phyloP scores from a whole-genome alignment of 2,797 vertebrate genomes.

The Discoglossus pictus region DNA sequence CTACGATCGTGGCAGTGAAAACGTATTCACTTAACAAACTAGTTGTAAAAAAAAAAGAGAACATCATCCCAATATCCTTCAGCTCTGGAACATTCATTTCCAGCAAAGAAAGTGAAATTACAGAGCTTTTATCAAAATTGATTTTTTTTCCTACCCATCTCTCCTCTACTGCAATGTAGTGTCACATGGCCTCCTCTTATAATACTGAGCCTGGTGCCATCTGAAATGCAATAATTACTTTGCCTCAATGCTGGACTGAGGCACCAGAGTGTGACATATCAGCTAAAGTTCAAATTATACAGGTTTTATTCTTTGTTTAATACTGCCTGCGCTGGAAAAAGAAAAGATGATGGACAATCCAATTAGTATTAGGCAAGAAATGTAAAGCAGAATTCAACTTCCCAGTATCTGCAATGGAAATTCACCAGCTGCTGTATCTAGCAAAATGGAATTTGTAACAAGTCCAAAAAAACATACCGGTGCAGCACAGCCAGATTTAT shows the following conservation, averaged over 20 bases:
- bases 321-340: slow-evolving; percentile 62
- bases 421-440: too few species aligned
- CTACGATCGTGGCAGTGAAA: slow-evolving; percentile 2
- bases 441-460: too few species aligned
- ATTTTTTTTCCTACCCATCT: slow-evolving; percentile 56
- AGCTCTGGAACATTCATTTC: slow-evolving; percentile 62
- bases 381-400: too few species aligned
- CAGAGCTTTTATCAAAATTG: slow-evolving; percentile 70
- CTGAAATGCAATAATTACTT: slow-evolving; percentile 66
- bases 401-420: too few species aligned
- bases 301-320: slow-evolving; percentile 61
- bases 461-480: too few species aligned
- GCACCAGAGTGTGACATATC: slow-evolving; percentile 63
- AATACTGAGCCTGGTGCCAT: slow-evolving; percentile 56
- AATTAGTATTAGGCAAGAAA: too few species aligned
- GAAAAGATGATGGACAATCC: too few species aligned
- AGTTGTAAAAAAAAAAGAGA: slow-evolving; percentile 51
- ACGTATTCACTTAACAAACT: slow-evolving; percentile 26
- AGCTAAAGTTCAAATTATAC: slow-evolving; percentile 67
- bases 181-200: slow-evolving; percentile 53
- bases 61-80: slow-evolving; percentile 49
- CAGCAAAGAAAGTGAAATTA: slow-evolving; percentile 60
- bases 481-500: too few species aligned
- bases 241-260: slow-evolving; percentile 50
- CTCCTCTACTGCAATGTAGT: slow-evolving; percentile 53